Evolutionary conservation across 1,140 invertebrate genomes (phyloP).

Genomic region (Sesamia nonagrioides): DNA sequence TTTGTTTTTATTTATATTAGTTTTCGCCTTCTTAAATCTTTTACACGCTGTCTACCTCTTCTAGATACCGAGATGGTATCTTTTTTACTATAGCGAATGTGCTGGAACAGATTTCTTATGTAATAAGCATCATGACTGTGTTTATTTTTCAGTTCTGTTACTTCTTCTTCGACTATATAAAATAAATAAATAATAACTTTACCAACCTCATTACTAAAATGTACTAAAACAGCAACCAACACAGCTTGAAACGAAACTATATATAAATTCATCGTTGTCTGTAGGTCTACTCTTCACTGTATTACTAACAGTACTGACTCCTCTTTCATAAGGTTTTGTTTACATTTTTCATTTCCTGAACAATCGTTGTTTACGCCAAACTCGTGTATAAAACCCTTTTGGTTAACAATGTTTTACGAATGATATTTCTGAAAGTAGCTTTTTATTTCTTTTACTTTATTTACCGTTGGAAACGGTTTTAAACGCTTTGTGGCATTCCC

Average conservation of each 20-base stretch:
- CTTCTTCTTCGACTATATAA: no score
- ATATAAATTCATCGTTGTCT: neutral
- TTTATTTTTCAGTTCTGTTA: no score
- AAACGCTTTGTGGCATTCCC: neutral
- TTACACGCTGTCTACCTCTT: no score
- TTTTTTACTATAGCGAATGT: no score
- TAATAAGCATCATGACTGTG: no score
- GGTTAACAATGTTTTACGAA: neutral
- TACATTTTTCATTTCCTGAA: neutral
- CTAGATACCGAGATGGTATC: no score
- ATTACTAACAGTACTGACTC: neutral
- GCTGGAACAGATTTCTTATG: no score
- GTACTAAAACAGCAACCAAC: constrained; percentile 2
- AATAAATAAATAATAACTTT: no score
- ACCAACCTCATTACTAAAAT: neutral
- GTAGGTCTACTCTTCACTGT: neutral
- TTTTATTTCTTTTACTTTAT: neutral
- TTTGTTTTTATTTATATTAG: no score
- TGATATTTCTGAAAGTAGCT: neutral
- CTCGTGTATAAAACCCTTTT: neutral
- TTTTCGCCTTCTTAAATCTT: no score
- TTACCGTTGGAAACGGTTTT: no score
- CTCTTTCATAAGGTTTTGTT: constrained; percentile 8
- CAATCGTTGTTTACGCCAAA: constrained; percentile 8
- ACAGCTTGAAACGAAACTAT: constrained; percentile 21